Evolutionary conservation across 2,113 vertebrate genomes (phyloP), one percentile per base, ranked within the genome.

Genomic region (Cyprinodon brontotheroides): DNA sequence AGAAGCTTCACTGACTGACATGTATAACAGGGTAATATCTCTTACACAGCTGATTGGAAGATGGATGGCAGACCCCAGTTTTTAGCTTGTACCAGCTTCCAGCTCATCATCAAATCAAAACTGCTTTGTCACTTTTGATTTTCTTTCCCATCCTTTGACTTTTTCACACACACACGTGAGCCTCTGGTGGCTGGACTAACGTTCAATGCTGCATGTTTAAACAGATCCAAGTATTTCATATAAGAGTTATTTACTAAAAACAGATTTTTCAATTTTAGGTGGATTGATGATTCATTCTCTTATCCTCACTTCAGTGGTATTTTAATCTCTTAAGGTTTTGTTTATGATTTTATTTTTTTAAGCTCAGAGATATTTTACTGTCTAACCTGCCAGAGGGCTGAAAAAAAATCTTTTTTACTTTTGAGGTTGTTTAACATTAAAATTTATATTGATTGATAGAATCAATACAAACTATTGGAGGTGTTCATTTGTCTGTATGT

Each of bases 381-480:
- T 84, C 77, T 75, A 87, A 81, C 85, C 85, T 81, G 78, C 80
- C 84, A 78, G n/a, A 64, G 75, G 80, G 75, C 65, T 48, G 22
- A 76, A 81, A 57, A 57, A 85, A 86, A 90, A 85, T 91, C 90
- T 89, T 86, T 90, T 76, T 84, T 82, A 86, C 79, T 87, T 82
- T 79, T 71, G 79, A 77, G 85, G 83, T 80, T n/a, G n/a, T n/a
- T n/a, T n/a, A n/a, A n/a, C n/a, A n/a, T n/a, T n/a, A n/a, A n/a
- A 78, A 81, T 92, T 87, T 85, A 78, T 90, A 93, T 93, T 83
- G 92, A 93, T 92, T 70, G 74, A 13, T 69, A 66, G 66, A 72
- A 81, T 92, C 90, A 87, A 90, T 92, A 88, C 78, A 78, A 84
- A 84, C 78, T 83, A 91, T 86, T 77, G 73, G 80, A 29, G 74